Evolutionary conservation across 2,797 vertebrate species (phyloP).

Genomic region (Dendrocincla tyrannina): DNA sequence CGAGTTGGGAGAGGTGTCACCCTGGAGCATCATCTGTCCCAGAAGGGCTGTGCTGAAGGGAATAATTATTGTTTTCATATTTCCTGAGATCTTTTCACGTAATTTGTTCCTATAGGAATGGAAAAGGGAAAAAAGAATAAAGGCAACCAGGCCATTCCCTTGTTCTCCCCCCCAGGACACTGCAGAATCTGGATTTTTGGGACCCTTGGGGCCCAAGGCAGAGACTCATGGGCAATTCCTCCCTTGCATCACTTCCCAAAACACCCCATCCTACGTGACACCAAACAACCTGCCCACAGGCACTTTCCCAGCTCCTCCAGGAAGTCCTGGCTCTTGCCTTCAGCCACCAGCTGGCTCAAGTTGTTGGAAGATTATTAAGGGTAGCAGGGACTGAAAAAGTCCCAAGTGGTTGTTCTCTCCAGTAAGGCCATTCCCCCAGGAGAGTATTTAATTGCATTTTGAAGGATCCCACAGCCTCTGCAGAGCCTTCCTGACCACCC

Average conservation of each 20-base stretch:
- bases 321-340: not conserved
- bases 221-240: not conserved
- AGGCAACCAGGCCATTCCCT: not conserved
- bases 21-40: not conserved
- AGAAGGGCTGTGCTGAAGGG: not conserved
- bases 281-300: fast-evolving
- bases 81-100: not conserved
- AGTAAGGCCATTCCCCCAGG: not conserved
- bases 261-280: not conserved
- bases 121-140: not conserved
- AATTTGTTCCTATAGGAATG: not conserved
- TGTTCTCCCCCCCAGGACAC: not conserved
- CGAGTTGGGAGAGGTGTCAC: not conserved
- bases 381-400: not conserved
- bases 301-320: not conserved
- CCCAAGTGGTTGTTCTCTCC: not conserved
- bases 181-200: fast-evolving
- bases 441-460: conserved; percentile 61
- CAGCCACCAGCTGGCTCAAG: not conserved
- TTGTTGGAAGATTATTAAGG: conserved; percentile 14
- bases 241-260: fast-evolving
- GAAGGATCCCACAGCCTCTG: conserved; percentile 1
- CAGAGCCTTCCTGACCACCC: conserved; percentile 1
- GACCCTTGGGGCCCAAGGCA: fast-evolving
- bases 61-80: not conserved